Evolutionary conservation across 2,888 invertebrate genomes (phyloP).

Genomic region (Callinectes sapidus): DNA sequence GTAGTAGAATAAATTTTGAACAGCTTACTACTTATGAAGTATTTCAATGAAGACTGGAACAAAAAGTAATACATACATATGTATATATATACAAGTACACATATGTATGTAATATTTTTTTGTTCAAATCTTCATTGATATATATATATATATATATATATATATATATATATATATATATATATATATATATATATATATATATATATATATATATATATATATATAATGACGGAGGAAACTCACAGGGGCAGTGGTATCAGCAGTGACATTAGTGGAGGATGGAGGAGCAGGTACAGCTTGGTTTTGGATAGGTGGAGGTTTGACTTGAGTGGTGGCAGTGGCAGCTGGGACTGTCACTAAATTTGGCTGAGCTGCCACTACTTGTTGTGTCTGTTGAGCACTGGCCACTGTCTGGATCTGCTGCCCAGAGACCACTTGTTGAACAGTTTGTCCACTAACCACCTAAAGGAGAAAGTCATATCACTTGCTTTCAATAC

Average conservation of each 20-base stretch:
- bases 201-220: too few species aligned
- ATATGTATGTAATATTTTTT: too few species aligned
- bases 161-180: too few species aligned
- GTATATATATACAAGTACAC: too few species aligned
- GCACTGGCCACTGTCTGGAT: conserved; percentile 54
- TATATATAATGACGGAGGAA: background rate
- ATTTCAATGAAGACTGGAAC: too few species aligned
- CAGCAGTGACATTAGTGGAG: conserved; percentile 56
- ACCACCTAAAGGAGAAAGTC: conserved; percentile 45
- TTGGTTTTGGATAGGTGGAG: conserved; percentile 52
- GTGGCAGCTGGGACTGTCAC: conserved; percentile 55
- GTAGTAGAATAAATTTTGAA: too few species aligned
- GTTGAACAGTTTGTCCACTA: conserved; percentile 58
- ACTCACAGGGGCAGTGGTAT: conserved; percentile 61
- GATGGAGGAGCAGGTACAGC: conserved; percentile 57
- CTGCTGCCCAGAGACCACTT: conserved; percentile 61
- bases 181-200: too few species aligned
- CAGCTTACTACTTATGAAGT: too few species aligned
- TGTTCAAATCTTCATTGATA: too few species aligned
- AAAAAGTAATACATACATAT: too few species aligned
- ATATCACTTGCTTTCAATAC: background rate
- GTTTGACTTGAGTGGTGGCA: conserved; percentile 55
- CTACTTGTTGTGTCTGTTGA: conserved; percentile 43
- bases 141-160: too few species aligned
- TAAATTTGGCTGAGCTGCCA: conserved; percentile 53